Conservation (phyloP, 2,113 vertebrate species). For the Antigone vipio region DNA sequence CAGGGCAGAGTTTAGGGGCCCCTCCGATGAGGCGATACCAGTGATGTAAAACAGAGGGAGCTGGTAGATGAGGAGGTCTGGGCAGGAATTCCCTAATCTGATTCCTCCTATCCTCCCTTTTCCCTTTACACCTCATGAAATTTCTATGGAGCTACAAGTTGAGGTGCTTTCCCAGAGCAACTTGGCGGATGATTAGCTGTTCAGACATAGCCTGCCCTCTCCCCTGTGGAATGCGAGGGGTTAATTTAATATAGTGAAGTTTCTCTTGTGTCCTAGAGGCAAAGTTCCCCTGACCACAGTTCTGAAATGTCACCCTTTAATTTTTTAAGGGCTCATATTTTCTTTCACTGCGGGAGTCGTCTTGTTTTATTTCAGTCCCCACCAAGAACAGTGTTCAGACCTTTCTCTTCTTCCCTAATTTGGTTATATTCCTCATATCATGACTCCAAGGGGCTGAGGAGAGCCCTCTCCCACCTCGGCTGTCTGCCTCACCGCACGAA, state of each 20-base stretch:
- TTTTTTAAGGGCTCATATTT: background rate
- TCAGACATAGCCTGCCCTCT: background rate
- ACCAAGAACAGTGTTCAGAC: background rate
- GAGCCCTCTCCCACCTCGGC: background rate
- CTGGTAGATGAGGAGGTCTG: background rate
- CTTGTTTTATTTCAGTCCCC: background rate
- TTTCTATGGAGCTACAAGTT: background rate
- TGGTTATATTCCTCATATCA: background rate
- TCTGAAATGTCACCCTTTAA: background rate
- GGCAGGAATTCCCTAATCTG: background rate
- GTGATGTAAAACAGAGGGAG: background rate
- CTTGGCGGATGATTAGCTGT: background rate
- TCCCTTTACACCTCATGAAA: background rate
- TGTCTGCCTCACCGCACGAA: background rate
- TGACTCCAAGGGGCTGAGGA: background rate
- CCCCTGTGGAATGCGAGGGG: background rate
- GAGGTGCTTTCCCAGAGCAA: background rate
- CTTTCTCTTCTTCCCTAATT: background rate
- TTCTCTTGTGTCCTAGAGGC: background rate
- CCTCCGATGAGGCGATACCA: accelerated
- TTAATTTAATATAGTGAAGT: background rate
- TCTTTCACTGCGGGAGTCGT: background rate
- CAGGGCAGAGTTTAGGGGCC: background rate
- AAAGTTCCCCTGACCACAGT: background rate
- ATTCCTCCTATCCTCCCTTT: background rate